Base-by-base conservation (phyloP, 2,888 invertebrate genomes). In the Subacronicta megacephala region DNA sequence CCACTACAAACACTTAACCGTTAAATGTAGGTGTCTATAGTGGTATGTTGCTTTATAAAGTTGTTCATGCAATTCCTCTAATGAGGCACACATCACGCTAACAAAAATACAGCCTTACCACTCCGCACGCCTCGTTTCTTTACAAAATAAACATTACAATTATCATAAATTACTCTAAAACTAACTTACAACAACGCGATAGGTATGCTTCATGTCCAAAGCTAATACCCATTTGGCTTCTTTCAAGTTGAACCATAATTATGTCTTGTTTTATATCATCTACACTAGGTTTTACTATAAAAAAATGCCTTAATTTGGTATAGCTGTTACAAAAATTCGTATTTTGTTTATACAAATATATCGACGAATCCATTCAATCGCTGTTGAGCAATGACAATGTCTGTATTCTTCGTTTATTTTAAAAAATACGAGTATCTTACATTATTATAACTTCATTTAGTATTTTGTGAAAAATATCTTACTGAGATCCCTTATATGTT, bases 241-340 rank as follows among this genome's bases (percentile, higher is more conserved):
- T 93, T 93, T 93, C 89, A 93, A 94, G 94, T 94, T 93, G 94
- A 94, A 94, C 93, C 84, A 88, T 85, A 88, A 85, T 92, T 90
- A 93, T 92, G 93, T 92, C 93, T 93, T 93, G 93, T 86, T 72
- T 80, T 82, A 82, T 84, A 82, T 83, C 82, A 80, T 79, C 78
- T 87, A 84, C 72, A 68, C 79, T 83, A 82, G 53, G 73, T 76
- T 78, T 80, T 68, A 79, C 75, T 60, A 63, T 58, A 82, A 80
- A 88, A 91, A 90, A 91, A 90, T 90, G 89, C 88, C 85, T 88
- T 90, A 90, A 83, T 92, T 92, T 92, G 92, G 92, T 93, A 89
- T 86, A 64, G 88, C 88, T 89, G 88, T 82, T 84, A 80, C 47
- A 77, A 80, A 85, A 81, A 85, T 82, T 84, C 84, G 80, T 85